Conservation (phyloP, 2,797 vertebrate genomes). For the Helostoma temminkii region DNA sequence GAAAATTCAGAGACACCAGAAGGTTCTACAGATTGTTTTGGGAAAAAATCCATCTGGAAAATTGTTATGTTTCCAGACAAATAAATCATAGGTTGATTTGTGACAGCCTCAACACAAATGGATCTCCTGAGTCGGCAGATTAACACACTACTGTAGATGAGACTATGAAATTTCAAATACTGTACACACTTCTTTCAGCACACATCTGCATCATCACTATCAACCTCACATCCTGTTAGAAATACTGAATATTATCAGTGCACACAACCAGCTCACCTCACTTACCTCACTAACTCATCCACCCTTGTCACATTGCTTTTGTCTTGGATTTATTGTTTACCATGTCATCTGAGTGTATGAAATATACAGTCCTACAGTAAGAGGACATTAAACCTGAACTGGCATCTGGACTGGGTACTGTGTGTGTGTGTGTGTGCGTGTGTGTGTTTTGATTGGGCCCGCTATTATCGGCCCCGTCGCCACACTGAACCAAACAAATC, state of each 20-base stretch:
- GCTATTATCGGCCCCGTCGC: conserved; percentile 3
- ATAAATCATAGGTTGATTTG: conserved; percentile 55
- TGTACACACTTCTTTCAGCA: conserved; percentile 23
- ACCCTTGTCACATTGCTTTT: background rate
- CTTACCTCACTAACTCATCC: background rate
- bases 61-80: conserved; percentile 55
- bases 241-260: conserved; percentile 39
- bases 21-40: conserved; percentile 65
- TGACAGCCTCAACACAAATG: conserved; percentile 52
- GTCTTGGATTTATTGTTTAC: background rate
- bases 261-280: conserved; percentile 9
- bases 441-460: conserved; percentile 1
- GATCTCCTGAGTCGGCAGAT: conserved; percentile 28
- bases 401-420: conserved; percentile 15
- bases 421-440: conserved; percentile 1
- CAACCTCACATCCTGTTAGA: conserved; percentile 45
- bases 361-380: conserved; percentile 20
- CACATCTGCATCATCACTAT: conserved; percentile 18
- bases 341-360: background rate
- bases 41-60: conserved; percentile 63
- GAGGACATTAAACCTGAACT: conserved; percentile 19
- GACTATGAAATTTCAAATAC: conserved; percentile 24
- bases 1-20: conserved; percentile 56
- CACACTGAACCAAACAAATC: conserved; percentile 42
- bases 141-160: conserved; percentile 26